Evolutionary conservation across 2,797 vertebrate genomes (phyloP), one percentile per base, ranked within the genome.

Genomic region (Halcyon chelicuti): DNA sequence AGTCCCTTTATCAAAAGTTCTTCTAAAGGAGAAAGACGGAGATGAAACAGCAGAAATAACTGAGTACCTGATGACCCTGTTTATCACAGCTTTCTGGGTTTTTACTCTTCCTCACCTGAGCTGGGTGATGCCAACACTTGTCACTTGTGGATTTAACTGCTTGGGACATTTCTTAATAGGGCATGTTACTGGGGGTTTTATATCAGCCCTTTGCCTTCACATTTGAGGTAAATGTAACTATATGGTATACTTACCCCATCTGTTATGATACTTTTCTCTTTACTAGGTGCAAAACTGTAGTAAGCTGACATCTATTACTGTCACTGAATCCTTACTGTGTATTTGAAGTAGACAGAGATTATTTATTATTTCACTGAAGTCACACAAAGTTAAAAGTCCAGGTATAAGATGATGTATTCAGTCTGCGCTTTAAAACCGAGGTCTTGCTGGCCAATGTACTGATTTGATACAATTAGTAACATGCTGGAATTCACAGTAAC

Each of bases 341-440:
- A 85, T 81, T 90, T 76, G 77, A 95, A 94, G 76, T 84, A 96
- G 79, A 83, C 55, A 67, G 49, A 72, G 47, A 70, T 68, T 71
- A 28, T 47, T 94, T 88, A 62, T 26, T 68, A 37, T 86, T 94
- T 96, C 80, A 95, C 77, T 70, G 81, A 96, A 94, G 76, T 57
- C 58, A 91, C 84, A 85, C 21, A 14, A 91, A 93, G 73, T 76
- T 67, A 62, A 94, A 94, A 68, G 16, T 33, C 33, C 46, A 37
- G 35, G 7, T 74, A 37, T 46, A 60, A 81, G 72, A 61, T 79
- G 33, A 51, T 20, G 21, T 37, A 51, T 88, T 88, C 60, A 40
- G 46, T 29, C 46, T 71, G 46, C 82, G 16, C 62, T 94, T 89
- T 70, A 71, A 67, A 82, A 60, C 29, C 12, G 68, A 28, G 52